These are phyloP conservation scores for Indicator maculatus DNA, from an alignment of 2,113 vertebrate species.

Conservation along the genomic window DNA sequence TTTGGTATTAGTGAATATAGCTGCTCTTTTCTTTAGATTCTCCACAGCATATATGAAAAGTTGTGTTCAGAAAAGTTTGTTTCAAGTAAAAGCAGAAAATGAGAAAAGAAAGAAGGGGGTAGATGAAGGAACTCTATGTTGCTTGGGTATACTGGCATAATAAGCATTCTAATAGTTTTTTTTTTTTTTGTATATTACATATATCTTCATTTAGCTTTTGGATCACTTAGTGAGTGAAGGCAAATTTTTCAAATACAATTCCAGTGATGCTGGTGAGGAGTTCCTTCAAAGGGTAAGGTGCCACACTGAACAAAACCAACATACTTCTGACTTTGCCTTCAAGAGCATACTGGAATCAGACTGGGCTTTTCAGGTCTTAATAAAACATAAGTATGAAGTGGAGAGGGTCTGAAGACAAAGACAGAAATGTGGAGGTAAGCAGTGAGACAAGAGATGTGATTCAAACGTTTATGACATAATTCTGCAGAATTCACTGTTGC, in stretches of 20 bases:
- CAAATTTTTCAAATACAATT: neutral
- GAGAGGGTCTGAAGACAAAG: neutral
- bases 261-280: neutral
- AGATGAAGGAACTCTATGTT: neutral
- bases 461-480: neutral
- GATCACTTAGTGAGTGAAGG: neutral
- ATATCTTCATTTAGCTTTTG: neutral
- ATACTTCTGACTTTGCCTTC: neutral
- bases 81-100: neutral
- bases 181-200: neutral
- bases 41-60: neutral
- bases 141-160: neutral
- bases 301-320: neutral
- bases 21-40: neutral
- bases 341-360: neutral
- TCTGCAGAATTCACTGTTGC: neutral
- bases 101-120: neutral
- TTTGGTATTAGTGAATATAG: neutral
- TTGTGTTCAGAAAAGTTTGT: neutral
- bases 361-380: neutral
- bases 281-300: neutral
- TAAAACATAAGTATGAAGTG: neutral
- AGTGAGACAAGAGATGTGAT: neutral
- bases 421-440: neutral
- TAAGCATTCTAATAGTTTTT: neutral